These are phyloP conservation scores for Megalops atlanticus DNA, from an alignment of 2,113 vertebrate species.

Conservation along the genomic window DNA sequence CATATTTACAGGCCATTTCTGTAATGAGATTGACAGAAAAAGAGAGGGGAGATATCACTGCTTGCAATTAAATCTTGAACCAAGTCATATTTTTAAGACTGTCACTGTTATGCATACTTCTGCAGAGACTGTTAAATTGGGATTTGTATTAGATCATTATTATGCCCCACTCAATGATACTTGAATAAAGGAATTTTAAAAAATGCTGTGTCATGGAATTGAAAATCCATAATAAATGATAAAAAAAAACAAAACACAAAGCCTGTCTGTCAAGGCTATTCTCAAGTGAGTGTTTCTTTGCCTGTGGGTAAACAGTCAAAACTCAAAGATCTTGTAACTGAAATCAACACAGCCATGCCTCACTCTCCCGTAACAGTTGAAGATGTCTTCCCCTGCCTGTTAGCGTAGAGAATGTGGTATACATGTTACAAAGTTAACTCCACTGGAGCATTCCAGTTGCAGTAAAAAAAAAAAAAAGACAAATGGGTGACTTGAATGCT, in stretches of 20 bases:
- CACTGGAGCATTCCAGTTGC: too few species aligned
- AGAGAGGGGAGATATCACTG: background rate
- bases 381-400: background rate
- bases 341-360: background rate
- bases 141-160: too few species aligned
- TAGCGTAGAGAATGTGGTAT: background rate
- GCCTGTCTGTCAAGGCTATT: background rate
- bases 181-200: too few species aligned
- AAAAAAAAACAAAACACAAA: background rate
- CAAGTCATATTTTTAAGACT: background rate
- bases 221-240: background rate
- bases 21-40: background rate
- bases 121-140: too few species aligned
- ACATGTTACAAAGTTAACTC: too few species aligned
- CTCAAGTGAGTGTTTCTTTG: background rate
- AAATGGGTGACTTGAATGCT: too few species aligned
- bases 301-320: background rate
- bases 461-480: too few species aligned
- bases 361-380: background rate
- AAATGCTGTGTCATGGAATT: too few species aligned
- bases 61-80: background rate
- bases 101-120: background rate
- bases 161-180: too few species aligned
- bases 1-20: background rate
- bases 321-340: background rate